A percentile compares a stretch with the other conserved stretches of the same genome.
These are phyloP conservation scores for Propsilocerus akamusi DNA, from an alignment of 1,140 invertebrate species.

Conservation along the genomic window DNA sequence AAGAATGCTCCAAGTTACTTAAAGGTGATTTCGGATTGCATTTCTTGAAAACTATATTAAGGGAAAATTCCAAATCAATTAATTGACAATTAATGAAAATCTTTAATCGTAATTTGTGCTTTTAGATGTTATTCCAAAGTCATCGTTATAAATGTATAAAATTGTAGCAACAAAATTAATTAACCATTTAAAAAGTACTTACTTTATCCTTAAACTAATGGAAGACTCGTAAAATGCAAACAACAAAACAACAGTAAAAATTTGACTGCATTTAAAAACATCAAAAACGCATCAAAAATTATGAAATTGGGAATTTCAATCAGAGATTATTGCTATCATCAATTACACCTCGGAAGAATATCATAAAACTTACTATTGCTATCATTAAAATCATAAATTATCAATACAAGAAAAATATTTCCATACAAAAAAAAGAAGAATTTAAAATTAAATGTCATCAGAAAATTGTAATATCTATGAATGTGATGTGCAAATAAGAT, in stretches of 20 bases:
- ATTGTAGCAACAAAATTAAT: neutral
- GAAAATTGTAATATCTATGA: no score
- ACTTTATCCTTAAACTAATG: neutral
- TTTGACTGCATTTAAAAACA: neutral
- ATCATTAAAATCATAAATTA: no score
- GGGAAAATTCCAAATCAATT: neutral
- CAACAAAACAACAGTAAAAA: neutral
- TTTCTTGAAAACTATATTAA: neutral
- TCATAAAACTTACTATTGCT: no score
- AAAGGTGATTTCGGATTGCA: neutral
- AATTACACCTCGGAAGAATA: neutral
- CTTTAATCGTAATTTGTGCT: neutral
- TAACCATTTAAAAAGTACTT: neutral
- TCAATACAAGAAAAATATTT: no score
- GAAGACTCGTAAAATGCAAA: slow-evolving; percentile 2
- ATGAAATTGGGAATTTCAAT: neutral
- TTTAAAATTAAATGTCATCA: no score
- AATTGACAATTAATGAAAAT: neutral
- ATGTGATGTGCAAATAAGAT: no score
- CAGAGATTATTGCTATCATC: neutral
- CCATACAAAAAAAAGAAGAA: no score
- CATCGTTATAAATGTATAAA: neutral
- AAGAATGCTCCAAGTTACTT: neutral
- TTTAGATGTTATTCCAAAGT: slow-evolving; percentile 1
- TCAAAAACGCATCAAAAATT: neutral